Percentiles rank a stretch among this genome's conserved stretches.
phyloP scores from a whole-genome alignment of 1,140 invertebrate species.

The Lepidurus packardi region DNA sequence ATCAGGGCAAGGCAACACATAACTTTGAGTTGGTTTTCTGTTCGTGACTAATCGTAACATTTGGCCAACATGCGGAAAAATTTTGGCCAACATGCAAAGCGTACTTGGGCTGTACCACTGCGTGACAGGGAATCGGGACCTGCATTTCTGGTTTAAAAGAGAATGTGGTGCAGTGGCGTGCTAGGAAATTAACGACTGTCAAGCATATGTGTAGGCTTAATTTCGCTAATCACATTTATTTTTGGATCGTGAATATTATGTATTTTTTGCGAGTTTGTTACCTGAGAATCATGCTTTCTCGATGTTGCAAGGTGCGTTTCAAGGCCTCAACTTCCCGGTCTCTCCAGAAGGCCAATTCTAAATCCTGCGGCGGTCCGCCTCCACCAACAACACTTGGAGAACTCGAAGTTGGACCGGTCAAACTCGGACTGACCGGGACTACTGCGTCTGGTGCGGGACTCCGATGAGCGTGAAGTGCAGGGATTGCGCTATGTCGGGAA shows the following conservation, averaged over 20 bases:
- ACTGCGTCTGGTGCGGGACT: conserved; percentile 40
- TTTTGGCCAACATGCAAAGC: too few species aligned
- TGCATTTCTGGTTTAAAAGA: too few species aligned
- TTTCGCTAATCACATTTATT: not conserved
- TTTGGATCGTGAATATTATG: not conserved
- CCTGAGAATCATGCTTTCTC: not conserved
- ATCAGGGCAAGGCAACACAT: too few species aligned
- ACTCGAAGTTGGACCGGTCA: conserved; percentile 25
- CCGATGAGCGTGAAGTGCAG: conserved; percentile 40
- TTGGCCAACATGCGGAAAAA: too few species aligned
- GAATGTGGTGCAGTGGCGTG: too few species aligned
- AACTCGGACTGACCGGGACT: conserved; percentile 36
- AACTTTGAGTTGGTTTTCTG: too few species aligned
- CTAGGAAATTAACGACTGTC: too few species aligned
- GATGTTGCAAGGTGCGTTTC: not conserved
- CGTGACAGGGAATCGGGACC: too few species aligned
- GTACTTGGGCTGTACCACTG: too few species aligned
- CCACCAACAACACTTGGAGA: conserved; percentile 50
- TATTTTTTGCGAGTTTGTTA: not conserved
- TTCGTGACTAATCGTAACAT: too few species aligned
- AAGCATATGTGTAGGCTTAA: too few species aligned
- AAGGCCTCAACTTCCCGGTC: conserved; percentile 16
- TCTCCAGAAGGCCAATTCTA: conserved; percentile 28
- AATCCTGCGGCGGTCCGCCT: conserved; percentile 42
- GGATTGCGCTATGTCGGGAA: conserved; percentile 16